Evolutionary conservation across 1,140 invertebrate genomes (phyloP).

Genomic region (Neelides sp.): DNA sequence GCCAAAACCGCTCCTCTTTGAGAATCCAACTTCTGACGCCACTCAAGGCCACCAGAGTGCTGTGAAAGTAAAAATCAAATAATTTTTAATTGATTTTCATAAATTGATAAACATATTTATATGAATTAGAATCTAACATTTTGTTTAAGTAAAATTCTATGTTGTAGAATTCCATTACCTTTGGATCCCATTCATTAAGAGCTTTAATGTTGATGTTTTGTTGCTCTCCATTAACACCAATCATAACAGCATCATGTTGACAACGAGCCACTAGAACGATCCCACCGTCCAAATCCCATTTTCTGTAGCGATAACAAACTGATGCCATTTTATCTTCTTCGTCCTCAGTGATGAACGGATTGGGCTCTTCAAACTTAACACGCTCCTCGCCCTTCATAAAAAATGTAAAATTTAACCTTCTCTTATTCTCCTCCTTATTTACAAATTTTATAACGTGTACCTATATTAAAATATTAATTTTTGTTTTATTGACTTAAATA

Average conservation of each 20-base stretch:
- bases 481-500: background rate
- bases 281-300: conserved; percentile 90
- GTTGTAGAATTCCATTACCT: conserved; percentile 39
- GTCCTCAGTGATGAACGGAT: conserved; percentile 87
- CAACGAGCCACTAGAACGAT: conserved; percentile 83
- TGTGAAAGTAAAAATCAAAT: conserved; percentile 33
- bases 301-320: conserved; percentile 91
- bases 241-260: conserved; percentile 91
- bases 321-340: conserved; percentile 79
- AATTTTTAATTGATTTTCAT: conserved; percentile 7
- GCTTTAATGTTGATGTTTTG: conserved; percentile 96
- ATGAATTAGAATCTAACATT: background rate
- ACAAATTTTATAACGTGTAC: background rate
- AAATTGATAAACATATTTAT: conserved; percentile 2
- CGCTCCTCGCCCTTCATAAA: conserved; percentile 56
- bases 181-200: conserved; percentile 97
- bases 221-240: conserved; percentile 75
- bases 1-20: conserved; percentile 95
- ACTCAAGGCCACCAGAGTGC: conserved; percentile 88
- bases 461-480: background rate
- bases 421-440: background rate
- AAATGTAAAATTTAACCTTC: conserved; percentile 2
- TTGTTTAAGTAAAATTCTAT: background rate
- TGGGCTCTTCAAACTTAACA: conserved; percentile 77
- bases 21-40: conserved; percentile 92